These are phyloP conservation scores for Mormyrus hasselquistii DNA, from an alignment of 2,797 vertebrate genomes.

Conservation along the genomic window DNA sequence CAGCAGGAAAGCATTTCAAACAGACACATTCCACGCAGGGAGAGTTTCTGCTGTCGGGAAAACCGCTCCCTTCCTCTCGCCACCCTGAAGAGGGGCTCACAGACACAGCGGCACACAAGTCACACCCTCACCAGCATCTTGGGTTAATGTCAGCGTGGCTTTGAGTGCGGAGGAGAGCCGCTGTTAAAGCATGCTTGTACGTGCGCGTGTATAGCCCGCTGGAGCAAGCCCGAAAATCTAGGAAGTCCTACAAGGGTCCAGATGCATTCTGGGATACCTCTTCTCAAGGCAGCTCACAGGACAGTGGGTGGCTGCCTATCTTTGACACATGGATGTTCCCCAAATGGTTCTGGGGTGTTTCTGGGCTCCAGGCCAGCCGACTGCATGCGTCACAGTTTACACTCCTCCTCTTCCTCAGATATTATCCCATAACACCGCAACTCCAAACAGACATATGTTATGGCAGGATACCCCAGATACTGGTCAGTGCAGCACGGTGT, in stretches of 20 bases:
- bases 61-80: slow-evolving; percentile 47
- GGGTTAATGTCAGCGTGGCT: neutral
- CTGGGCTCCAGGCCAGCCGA: neutral
- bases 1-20: slow-evolving; percentile 51
- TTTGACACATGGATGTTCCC: neutral
- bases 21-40: slow-evolving; percentile 44
- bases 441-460: neutral
- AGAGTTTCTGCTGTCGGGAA: slow-evolving; percentile 48
- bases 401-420: neutral
- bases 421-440: too few species aligned
- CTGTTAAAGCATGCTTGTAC: neutral
- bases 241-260: neutral
- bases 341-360: neutral
- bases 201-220: neutral
- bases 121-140: neutral
- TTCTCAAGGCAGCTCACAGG: neutral
- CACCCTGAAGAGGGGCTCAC: neutral
- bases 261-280: slow-evolving; percentile 10
- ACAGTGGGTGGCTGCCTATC: neutral
- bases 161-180: neutral
- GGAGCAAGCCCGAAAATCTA: neutral
- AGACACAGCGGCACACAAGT: neutral
- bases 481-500: neutral
- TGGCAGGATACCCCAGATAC: neutral
- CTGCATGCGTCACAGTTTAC: neutral